Base-by-base conservation (phyloP, 2,888 invertebrate species). In the Drosophila tanythrix region DNA sequence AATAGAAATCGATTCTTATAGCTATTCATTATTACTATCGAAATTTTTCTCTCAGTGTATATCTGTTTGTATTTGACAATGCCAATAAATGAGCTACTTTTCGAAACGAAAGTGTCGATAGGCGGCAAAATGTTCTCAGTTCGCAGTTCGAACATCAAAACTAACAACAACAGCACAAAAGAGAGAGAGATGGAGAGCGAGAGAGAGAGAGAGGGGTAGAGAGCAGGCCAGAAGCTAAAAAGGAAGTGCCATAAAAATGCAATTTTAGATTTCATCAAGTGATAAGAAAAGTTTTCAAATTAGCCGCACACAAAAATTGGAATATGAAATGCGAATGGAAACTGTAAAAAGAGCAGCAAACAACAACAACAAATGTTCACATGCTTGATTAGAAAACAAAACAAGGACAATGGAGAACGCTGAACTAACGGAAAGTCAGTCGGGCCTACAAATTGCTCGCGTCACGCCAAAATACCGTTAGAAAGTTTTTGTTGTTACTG, bases 161-260 rank as follows among this genome's bases (percentile, higher is more conserved):
- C 43, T 52, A 35, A 6, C 50, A 61, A 60, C 50, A 52, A 51
- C 2, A 76, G n/a, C n/a, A 33, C 13, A 5, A 58, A 13, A 38
- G n/a, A 46, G 58, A 57, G 31, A 38, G 2, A 53, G 43, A 33
- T 65, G 46, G n/a, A 53, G 53, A 31, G 25, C 43, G 52, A 33
- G 48, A 27, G 21, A 27, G 1, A 43, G 61, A 56, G 50, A 1
- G 48, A 21, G 3, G 25, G 52, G 13, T 53, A 56, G 63, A 48
- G 56, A 31, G 21, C 70, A 43, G 46, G 31, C 21, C 33, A 66
- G 68, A 36, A 25, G 60, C 53, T 65, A 70, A 55, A 86, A 77
- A 90, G 86, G 87, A 88, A 88, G 89, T 88, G 89, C 90, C 87
- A 90, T 90, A 88, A 91, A 87, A 90, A 88, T 88, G 87, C 87